Percentiles rank a stretch among this genome's conserved stretches.
Evolutionary conservation across 2,888 invertebrate species (phyloP).

Genomic region (Schrankia costaestrigalis): DNA sequence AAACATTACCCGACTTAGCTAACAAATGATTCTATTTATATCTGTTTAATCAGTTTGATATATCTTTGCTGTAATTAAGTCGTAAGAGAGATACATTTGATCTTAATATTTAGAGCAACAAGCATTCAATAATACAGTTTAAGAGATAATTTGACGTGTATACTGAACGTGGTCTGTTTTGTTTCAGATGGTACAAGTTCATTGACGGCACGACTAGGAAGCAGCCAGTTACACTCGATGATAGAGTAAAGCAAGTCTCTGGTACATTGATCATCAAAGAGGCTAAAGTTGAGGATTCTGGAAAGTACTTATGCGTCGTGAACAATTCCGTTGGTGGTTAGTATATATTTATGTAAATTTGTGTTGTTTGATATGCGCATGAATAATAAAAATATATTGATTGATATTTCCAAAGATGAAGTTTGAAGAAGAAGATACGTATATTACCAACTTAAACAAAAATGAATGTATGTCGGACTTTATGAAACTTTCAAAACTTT

Average conservation of each 20-base stretch:
- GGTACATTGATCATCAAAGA: constrained; percentile 96
- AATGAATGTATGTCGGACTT: too few species aligned
- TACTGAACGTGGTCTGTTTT: constrained; percentile 66
- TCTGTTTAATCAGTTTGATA: too few species aligned
- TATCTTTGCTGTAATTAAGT: too few species aligned
- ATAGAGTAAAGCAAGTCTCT: constrained; percentile 94
- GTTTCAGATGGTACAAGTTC: constrained; percentile 96
- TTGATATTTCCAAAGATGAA: too few species aligned
- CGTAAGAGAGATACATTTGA: too few species aligned
- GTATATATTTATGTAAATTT: constrained; percentile 16
- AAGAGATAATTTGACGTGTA: constrained; percentile 3
- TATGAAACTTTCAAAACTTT: too few species aligned
- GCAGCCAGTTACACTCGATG: constrained; percentile 93
- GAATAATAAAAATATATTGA: too few species aligned
- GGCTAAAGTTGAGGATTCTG: constrained; percentile 95
- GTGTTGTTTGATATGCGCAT: neutral
- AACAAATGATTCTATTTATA: too few species aligned
- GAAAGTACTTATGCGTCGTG: constrained; percentile 96
- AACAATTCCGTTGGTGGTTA: constrained; percentile 94
- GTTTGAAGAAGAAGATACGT: too few species aligned
- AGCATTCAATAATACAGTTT: neutral
- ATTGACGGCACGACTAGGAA: constrained; percentile 92
- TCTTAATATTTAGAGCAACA: too few species aligned
- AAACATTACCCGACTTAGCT: neutral
- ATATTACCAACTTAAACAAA: too few species aligned